A percentile compares a stretch with the other conserved stretches of the same genome.
Conservation (phyloP, 2,113 vertebrate species). For the Dunckerocampus dactyliophorus region DNA sequence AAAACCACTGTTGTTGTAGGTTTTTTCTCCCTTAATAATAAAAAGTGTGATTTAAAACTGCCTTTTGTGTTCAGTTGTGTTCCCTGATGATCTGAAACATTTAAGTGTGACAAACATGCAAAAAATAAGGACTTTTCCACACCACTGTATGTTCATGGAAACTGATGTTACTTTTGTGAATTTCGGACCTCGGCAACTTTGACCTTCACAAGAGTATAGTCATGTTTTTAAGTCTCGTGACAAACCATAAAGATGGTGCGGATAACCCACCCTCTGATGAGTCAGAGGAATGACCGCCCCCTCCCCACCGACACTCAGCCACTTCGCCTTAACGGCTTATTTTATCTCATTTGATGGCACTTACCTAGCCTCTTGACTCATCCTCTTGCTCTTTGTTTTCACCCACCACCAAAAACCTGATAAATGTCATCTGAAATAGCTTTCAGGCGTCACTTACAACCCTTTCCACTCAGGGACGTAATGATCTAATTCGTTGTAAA, state of each 20-base stretch:
- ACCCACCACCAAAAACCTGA: conserved; percentile 22
- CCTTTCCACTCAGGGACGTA: background rate
- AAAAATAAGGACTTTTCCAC: too few relatives aligned
- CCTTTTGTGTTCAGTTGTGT: too few relatives aligned
- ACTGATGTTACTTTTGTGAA: too few relatives aligned
- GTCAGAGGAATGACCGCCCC: conserved; percentile 44
- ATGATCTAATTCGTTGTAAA: background rate
- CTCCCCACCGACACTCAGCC: conserved; percentile 10
- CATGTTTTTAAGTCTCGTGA: background rate
- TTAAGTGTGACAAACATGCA: too few relatives aligned
- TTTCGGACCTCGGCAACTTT: too few relatives aligned
- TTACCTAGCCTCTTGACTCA: conserved; percentile 50
- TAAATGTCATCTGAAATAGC: conserved; percentile 43
- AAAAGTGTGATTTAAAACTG: too few relatives aligned
- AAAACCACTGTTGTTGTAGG: too few relatives aligned
- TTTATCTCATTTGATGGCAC: conserved; percentile 40
- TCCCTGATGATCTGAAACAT: too few relatives aligned
- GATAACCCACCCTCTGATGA: conserved; percentile 39
- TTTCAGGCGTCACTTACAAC: background rate
- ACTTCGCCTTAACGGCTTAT: conserved; percentile 40
- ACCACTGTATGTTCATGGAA: too few relatives aligned
- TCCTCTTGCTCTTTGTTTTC: conserved; percentile 33
- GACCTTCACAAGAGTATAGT: background rate
- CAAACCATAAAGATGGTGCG: conserved; percentile 2
- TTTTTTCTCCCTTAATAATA: too few relatives aligned